Conservation (phyloP, 2,797 vertebrate species). For the Alosa sapidissima region DNA sequence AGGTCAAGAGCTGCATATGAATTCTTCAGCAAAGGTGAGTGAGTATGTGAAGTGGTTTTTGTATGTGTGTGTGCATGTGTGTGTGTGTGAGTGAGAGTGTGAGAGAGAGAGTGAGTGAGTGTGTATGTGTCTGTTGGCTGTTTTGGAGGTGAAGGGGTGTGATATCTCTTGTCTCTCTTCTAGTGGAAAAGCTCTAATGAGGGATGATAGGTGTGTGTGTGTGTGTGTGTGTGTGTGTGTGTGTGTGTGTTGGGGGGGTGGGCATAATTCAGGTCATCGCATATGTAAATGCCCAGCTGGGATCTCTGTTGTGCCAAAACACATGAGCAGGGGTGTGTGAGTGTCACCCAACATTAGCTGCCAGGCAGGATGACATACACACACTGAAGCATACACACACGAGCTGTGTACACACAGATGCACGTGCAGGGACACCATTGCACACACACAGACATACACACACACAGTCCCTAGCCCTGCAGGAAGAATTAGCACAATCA, state of each 20-base stretch:
- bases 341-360: conserved; percentile 70
- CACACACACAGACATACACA: conserved; percentile 34
- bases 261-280: conserved; percentile 89
- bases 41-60: neutral
- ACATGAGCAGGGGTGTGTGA: conserved; percentile 77
- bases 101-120: neutral
- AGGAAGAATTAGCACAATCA: conserved; percentile 55
- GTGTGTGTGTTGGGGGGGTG: conserved; percentile 16
- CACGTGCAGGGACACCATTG: neutral
- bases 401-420: neutral
- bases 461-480: conserved; percentile 47
- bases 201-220: conserved; percentile 71
- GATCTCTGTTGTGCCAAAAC: conserved; percentile 80
- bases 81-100: neutral
- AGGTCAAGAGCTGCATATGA: no score
- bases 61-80: neutral
- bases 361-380: conserved; percentile 48
- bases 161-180: conserved; percentile 40
- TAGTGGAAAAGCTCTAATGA: conserved; percentile 73
- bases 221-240: neutral
- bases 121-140: conserved; percentile 26
- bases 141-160: conserved; percentile 41
- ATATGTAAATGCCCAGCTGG: conserved; percentile 90
- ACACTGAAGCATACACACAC: neutral
- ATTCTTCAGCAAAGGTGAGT: neutral